These are phyloP conservation scores for Chrysotoxum bicinctum DNA, from an alignment of 2,888 invertebrate genomes.

Conservation along the genomic window DNA sequence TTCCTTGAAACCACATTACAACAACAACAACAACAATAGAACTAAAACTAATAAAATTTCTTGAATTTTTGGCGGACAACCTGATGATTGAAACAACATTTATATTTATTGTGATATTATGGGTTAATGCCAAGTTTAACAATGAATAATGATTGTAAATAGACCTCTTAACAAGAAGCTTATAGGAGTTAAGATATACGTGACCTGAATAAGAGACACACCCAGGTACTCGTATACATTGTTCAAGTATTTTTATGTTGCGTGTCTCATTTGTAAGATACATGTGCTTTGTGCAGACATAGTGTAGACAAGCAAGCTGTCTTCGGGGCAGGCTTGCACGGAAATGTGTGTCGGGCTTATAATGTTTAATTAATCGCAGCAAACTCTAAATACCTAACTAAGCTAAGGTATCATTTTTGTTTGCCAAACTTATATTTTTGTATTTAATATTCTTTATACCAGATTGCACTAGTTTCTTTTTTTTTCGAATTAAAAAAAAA, in stretches of 20 bases:
- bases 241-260: neutral
- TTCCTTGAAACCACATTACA: neutral
- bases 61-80: neutral
- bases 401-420: neutral
- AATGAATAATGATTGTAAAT: slow-evolving; percentile 29
- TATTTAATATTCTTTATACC: neutral
- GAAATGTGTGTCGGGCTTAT: slow-evolving; percentile 26
- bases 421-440: slow-evolving; percentile 21
- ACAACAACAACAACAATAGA: too few species aligned
- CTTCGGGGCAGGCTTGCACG: slow-evolving; percentile 37
- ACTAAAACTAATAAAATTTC: neutral
- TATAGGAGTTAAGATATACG: neutral
- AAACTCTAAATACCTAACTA: neutral
- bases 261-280: neutral
- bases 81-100: neutral
- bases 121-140: slow-evolving; percentile 27
- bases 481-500: neutral
- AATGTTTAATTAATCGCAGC: slow-evolving; percentile 59
- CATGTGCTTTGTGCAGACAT: slow-evolving; percentile 23
- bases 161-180: neutral
- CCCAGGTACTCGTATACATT: neutral
- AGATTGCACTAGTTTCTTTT: slow-evolving; percentile 1
- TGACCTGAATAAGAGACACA: slow-evolving; percentile 30
- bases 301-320: slow-evolving; percentile 9
- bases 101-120: neutral